Percentiles rank a stretch among this genome's conserved stretches.
Evolutionary conservation across 2,797 vertebrate species (phyloP).

Genomic region (Onychomys torridus): DNA sequence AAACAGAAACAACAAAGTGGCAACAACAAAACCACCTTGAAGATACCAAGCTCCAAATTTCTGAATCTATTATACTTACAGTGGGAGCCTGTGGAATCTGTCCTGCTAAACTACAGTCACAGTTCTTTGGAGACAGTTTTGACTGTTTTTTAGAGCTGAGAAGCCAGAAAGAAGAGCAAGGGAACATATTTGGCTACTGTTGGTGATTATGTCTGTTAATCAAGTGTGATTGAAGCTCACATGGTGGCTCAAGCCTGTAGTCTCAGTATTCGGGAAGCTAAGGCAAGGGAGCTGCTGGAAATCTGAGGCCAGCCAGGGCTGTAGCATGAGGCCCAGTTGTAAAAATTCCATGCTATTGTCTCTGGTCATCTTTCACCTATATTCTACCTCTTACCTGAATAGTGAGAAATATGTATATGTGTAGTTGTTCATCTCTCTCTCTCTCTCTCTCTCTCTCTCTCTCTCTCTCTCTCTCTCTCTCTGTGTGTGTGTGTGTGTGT

Average conservation of each 20-base stretch:
- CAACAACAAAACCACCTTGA: not conserved
- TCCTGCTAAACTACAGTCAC: not conserved
- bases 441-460: too few relatives aligned
- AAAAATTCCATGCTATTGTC: not conserved
- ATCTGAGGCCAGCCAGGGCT: too few relatives aligned
- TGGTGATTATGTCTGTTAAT: not conserved
- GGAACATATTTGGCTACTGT: not conserved
- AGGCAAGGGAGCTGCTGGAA: too few relatives aligned
- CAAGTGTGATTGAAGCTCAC: not conserved
- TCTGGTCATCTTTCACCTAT: not conserved
- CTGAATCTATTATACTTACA: not conserved
- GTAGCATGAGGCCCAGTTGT: not conserved
- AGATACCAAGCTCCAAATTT: conserved; percentile 15
- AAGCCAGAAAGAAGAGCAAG: not conserved
- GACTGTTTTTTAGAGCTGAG: not conserved
- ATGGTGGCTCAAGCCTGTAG: not conserved
- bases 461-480: too few relatives aligned
- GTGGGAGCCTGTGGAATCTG: not conserved
- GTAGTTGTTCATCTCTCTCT: too few relatives aligned
- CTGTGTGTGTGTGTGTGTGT: not conserved
- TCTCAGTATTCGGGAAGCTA: not conserved
- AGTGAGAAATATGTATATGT: not conserved
- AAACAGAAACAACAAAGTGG: not conserved
- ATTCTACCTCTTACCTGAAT: not conserved
- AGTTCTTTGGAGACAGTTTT: too few relatives aligned